Percentiles rank a stretch among this genome's conserved stretches.
Evolutionary conservation across 1,140 invertebrate species (phyloP).

Genomic region (Oryctes rhinoceros): DNA sequence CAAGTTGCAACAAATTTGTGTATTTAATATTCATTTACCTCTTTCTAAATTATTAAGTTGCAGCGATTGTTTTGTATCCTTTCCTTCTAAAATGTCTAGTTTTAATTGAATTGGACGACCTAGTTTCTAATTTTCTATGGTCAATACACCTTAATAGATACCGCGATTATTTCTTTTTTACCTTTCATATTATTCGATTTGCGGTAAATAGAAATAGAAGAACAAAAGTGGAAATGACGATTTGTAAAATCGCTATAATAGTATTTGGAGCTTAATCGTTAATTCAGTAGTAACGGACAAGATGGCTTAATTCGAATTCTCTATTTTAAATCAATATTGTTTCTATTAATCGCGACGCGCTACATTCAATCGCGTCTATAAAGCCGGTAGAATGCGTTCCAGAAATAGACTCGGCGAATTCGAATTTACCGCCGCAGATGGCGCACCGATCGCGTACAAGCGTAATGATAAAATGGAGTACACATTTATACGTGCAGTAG

Average conservation of each 20-base stretch:
- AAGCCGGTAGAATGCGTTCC: too few relatives aligned
- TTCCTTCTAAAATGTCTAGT: not conserved
- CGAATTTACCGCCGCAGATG: conserved; percentile 47
- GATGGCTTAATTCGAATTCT: too few relatives aligned
- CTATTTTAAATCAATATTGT: too few relatives aligned
- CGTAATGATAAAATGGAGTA: conserved; percentile 62
- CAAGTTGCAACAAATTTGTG: not conserved
- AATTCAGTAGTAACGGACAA: too few relatives aligned
- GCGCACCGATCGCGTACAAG: conserved; percentile 56
- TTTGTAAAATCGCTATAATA: too few relatives aligned
- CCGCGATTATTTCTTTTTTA: not conserved
- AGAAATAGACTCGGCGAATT: not conserved
- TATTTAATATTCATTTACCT: not conserved
- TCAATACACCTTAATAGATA: not conserved
- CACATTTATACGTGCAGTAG: conserved; percentile 59
- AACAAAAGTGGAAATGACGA: not conserved
- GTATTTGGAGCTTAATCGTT: too few relatives aligned
- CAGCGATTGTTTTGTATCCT: not conserved
- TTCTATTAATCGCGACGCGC: too few relatives aligned
- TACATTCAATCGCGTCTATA: too few relatives aligned
- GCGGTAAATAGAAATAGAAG: not conserved
- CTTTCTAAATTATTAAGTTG: not conserved
- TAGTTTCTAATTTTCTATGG: conserved; percentile 5
- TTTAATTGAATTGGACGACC: not conserved
- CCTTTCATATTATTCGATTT: not conserved